Conservation (phyloP, 2,888 invertebrate species). For the Tanypteryx hageni region DNA sequence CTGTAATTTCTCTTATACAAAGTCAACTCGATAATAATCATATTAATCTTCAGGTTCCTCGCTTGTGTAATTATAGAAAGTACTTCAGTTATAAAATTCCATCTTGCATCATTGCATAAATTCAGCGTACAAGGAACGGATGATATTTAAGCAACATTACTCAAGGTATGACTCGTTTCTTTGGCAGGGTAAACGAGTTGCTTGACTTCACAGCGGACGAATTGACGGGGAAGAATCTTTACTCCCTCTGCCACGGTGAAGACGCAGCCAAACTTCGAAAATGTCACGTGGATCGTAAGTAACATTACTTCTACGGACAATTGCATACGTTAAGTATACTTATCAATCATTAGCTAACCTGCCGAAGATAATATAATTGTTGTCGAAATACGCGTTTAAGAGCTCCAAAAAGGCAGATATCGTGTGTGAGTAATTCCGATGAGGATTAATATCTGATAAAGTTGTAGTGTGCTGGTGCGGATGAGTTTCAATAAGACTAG, state of each 20-base stretch:
- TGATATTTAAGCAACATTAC: neutral
- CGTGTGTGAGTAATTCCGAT: too few species aligned
- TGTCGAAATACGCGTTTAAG: too few species aligned
- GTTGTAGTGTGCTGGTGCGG: too few species aligned
- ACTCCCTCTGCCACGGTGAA: conserved; percentile 96
- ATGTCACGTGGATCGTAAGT: conserved; percentile 97
- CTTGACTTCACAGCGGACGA: conserved; percentile 96
- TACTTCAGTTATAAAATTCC: neutral
- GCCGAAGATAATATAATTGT: too few species aligned
- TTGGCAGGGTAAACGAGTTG: conserved; percentile 89
- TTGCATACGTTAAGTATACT: too few species aligned
- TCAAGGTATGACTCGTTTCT: conserved; percentile 21
- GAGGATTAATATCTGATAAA: too few species aligned
- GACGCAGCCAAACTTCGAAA: conserved; percentile 95
- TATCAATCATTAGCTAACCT: too few species aligned
- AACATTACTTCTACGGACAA: conserved; percentile 64
- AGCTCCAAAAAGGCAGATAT: too few species aligned
- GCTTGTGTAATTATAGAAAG: neutral
- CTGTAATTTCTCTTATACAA: too few species aligned
- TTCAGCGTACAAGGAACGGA: neutral
- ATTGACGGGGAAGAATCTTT: conserved; percentile 94
- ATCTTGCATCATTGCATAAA: neutral
- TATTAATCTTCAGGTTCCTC: neutral
- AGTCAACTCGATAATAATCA: too few species aligned
- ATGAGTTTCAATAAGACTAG: too few species aligned